These are phyloP conservation scores for Bos indicus DNA, from an alignment of 2,113 vertebrate genomes.

Conservation along the genomic window DNA sequence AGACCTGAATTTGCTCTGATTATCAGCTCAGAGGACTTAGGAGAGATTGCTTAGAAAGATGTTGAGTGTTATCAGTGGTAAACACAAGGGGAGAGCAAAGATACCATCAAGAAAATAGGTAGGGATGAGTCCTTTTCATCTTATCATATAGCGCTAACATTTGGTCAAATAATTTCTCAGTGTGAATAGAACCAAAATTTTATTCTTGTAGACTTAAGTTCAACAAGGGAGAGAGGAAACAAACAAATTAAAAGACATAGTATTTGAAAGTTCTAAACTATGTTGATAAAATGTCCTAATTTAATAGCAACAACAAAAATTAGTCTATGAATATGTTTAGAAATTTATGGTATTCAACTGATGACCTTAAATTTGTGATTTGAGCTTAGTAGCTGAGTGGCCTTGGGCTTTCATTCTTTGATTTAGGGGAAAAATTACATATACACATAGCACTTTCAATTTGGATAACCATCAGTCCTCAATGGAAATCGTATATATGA, in stretches of 20 bases:
- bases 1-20: neutral
- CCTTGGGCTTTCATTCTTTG: neutral
- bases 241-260: neutral
- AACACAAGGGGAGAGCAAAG: conserved; percentile 47
- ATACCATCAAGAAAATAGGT: neutral
- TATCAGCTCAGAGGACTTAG: conserved; percentile 17
- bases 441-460: neutral
- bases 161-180: conserved; percentile 47
- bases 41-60: neutral
- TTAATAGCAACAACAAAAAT: neutral
- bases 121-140: conserved; percentile 45
- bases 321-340: neutral
- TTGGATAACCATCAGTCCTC: neutral
- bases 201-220: neutral
- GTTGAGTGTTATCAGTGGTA: conserved; percentile 57
- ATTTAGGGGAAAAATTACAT: neutral
- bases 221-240: conserved; percentile 27
- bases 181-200: conserved; percentile 19
- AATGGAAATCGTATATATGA: neutral
- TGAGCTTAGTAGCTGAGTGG: neutral
- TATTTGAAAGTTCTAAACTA: neutral
- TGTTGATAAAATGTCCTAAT: neutral
- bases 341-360: neutral
- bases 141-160: neutral
- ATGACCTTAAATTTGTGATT: neutral